Base-by-base conservation (phyloP, 2,797 vertebrate species). In the Pristis pectinata region DNA sequence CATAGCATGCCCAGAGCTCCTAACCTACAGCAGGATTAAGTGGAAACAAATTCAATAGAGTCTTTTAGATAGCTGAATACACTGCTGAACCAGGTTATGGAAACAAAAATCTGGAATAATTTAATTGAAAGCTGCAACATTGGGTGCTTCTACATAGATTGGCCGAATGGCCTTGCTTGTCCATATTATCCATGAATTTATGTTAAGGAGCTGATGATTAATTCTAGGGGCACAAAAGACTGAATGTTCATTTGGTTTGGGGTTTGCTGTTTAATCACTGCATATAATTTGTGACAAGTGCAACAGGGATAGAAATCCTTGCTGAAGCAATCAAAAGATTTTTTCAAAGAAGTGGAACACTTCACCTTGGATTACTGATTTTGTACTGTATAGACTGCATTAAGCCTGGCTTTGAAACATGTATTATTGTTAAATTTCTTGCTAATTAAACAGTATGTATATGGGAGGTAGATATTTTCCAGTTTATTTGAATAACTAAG, bases 161-260 rank as follows among this genome's bases (percentile, higher is more conserved):
- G 87, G 87, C n/a, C 41, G 59, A 91, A 91, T 91, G 59, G 87
- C n/a, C 61, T 91, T 41, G n/a, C n/a, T 91, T 22, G 89, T 89
- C 56, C 56, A 22, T 56, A 85, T 85, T 30, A 30, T 56, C 27
- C 85, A 41, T 83, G 0, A 59, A 87, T 87, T 34, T 59, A 30
- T 87, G 10, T 49, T 82, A 87, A 85, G 53, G 1, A 87, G 53
- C 30, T 59, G 53, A 91, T 41, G 22, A 67, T 67, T 37, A 67
- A 91, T 67, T 19, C n/a, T 41, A 67, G n/a, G 83, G 87, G n/a
- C 15, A 24, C 64, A 56, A 37, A 37, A 89, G 85, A 41, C 64
- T 61, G n/a, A 22, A 91, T 41, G 27, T 91, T 91, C 56, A 87
- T 5, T 13, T 87, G 30, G 56, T 87, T 87, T 56, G 56, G 30